A percentile compares a stretch with the other conserved stretches of the same genome.
Conservation (phyloP, 2,113 vertebrate species). For the Rissa tridactyla region DNA sequence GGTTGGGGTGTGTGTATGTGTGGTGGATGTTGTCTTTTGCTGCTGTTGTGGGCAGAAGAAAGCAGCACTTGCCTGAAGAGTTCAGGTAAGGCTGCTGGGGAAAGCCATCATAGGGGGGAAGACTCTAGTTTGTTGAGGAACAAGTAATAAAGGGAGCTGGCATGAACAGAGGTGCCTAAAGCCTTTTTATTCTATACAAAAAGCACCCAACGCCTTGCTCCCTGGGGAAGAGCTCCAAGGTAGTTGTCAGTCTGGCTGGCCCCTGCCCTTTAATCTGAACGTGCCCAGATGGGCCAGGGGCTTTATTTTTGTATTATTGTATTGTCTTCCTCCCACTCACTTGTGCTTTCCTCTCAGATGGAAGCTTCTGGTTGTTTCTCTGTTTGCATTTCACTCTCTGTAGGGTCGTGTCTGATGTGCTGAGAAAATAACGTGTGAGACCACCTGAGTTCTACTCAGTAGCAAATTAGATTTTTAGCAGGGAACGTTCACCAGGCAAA, state of each 20-base stretch:
- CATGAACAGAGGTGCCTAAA: neutral
- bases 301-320: constrained; percentile 24
- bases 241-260: neutral
- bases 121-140: neutral
- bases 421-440: neutral
- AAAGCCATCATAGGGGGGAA: neutral
- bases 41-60: neutral
- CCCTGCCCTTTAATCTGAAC: constrained; percentile 6
- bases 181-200: neutral
- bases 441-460: neutral
- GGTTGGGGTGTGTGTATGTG: neutral
- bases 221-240: neutral
- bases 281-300: constrained; percentile 5
- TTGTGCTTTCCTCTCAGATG: constrained; percentile 28
- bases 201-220: neutral
- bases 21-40: neutral
- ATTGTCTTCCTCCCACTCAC: constrained; percentile 29
- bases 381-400: neutral
- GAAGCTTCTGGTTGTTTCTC: constrained; percentile 24
- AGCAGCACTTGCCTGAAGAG: neutral
- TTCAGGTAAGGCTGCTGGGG: neutral
- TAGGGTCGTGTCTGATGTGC: neutral
- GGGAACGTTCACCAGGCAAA: neutral
- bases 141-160: neutral
- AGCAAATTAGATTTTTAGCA: neutral